These are phyloP conservation scores for Zosterops borbonicus DNA, from an alignment of 2,113 vertebrate species.

Conservation along the genomic window DNA sequence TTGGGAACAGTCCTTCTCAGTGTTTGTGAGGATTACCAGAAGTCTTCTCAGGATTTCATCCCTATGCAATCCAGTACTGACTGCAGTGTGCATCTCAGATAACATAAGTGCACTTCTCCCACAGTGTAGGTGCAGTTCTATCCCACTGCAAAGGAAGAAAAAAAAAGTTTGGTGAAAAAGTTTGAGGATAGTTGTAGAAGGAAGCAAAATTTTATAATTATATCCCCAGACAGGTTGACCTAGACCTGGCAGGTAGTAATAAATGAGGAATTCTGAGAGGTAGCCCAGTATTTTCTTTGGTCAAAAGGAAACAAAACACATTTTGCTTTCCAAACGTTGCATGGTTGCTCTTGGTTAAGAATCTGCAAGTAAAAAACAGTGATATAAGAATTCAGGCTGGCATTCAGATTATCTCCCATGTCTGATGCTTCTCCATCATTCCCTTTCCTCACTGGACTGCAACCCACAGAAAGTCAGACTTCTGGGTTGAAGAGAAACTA, in stretches of 20 bases:
- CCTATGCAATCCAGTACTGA: background rate
- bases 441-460: background rate
- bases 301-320: background rate
- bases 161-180: background rate
- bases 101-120: background rate
- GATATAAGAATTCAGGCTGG: background rate
- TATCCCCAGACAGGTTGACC: fast-evolving
- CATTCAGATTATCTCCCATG: background rate
- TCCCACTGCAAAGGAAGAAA: background rate
- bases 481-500: background rate
- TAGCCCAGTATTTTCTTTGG: background rate
- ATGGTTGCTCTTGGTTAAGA: background rate
- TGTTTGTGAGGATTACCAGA: background rate
- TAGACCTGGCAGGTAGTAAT: background rate
- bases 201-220: background rate
- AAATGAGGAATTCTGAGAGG: background rate
- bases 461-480: background rate
- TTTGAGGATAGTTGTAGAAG: background rate
- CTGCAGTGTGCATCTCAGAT: background rate
- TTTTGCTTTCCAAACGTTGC: background rate
- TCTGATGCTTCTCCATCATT: background rate
- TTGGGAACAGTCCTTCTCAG: background rate
- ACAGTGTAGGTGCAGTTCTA: background rate
- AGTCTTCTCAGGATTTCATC: background rate
- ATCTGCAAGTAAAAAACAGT: background rate